A percentile compares a stretch with the other conserved stretches of the same genome.
These are phyloP conservation scores for Phenganax marumi DNA, from an alignment of 92 coral and sea anemone species.

Conservation along the genomic window DNA sequence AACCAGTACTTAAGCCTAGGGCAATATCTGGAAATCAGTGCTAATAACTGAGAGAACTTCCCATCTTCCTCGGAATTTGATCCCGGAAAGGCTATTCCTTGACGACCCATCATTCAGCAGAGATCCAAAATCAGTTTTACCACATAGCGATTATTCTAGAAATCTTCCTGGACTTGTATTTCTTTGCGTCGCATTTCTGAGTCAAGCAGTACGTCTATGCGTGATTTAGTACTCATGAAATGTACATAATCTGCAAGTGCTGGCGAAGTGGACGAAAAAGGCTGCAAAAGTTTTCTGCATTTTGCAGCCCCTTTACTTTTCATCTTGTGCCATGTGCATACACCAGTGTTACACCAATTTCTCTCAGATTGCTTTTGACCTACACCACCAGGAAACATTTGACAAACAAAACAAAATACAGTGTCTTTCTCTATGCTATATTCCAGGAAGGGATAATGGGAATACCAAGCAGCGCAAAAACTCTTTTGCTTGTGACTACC, in stretches of 20 bases:
- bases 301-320: not conserved
- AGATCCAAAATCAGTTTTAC: slow-evolving; percentile 8
- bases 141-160: not conserved
- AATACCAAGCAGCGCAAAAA: not conserved
- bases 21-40: not conserved
- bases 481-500: not conserved
- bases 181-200: not conserved
- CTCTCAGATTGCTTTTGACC: no score
- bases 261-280: no score
- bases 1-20: not conserved
- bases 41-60: not conserved
- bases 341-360: no score
- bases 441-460: not conserved
- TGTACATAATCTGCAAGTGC: not conserved
- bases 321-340: not conserved
- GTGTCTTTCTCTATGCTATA: not conserved
- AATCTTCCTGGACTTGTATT: slow-evolving; percentile 9
- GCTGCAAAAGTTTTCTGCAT: not conserved
- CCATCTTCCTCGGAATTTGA: not conserved
- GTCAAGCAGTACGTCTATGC: not conserved
- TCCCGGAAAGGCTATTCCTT: slow-evolving; percentile 9
- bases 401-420: not conserved
- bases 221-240: not conserved
- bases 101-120: not conserved
- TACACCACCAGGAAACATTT: no score